phyloP scores from a whole-genome alignment of 2,888 invertebrate species.

The Pseudococcus viburni region DNA sequence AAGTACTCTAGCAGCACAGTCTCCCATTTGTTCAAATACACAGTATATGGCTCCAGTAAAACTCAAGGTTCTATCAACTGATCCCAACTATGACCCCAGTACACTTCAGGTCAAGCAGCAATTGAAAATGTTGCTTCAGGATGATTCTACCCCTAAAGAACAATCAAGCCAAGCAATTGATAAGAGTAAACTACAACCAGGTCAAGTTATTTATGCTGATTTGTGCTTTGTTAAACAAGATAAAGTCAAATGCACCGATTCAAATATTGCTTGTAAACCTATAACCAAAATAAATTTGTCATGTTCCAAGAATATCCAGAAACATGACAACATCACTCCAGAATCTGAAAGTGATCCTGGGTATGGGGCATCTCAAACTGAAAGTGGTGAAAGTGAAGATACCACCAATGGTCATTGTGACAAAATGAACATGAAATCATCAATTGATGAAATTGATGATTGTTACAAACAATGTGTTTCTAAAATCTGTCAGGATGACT shows the following conservation, averaged over 20 bases:
- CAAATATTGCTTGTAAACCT: background rate
- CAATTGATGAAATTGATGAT: background rate
- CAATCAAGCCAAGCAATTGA: background rate
- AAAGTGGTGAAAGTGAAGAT: background rate
- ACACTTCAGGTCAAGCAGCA: background rate
- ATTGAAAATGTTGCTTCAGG: background rate
- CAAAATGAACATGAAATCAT: background rate
- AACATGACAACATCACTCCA: background rate
- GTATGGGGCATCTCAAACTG: background rate
- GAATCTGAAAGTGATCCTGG: conserved; percentile 5
- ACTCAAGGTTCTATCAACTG: conserved; percentile 24
- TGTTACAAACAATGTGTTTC: background rate
- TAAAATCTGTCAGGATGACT: background rate
- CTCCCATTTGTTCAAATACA: background rate
- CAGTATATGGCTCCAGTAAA: background rate
- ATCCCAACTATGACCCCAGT: conserved; percentile 4
- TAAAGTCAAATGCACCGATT: background rate
- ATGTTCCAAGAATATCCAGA: background rate
- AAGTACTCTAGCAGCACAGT: background rate
- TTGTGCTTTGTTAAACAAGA: background rate
- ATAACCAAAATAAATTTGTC: background rate
- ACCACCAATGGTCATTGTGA: background rate
- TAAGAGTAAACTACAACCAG: background rate
- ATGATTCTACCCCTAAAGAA: background rate
- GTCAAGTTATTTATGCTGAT: conserved; percentile 39